Base-by-base conservation (phyloP, 2,888 invertebrate species). In the Sphinx pinastri region DNA sequence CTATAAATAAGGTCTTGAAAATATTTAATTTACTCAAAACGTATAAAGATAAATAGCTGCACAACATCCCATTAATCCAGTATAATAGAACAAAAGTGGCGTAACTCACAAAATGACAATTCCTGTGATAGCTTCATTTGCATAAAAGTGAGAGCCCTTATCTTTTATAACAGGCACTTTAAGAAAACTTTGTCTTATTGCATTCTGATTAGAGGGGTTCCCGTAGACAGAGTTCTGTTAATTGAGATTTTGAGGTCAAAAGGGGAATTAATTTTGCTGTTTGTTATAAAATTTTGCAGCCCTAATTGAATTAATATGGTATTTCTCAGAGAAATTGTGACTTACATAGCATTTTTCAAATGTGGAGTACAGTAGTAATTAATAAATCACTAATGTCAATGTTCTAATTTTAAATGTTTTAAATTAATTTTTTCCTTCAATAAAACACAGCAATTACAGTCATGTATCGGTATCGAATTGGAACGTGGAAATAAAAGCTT, bases 71-170 rank as follows among this genome's bases (percentile, higher is more conserved):
- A 55, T 54, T 63, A 49, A 63, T 63, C 19, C 19, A 8, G 16
- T 19, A 49, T 19, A 16, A 49, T 49, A 47, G 5, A 49, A 12
- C 12, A 12, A 49, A 10, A 63, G 19, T 73, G 77, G 71, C 71
- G 75, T 80, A 89, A 87, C 76, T 86, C 80, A 80, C 75, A 84
- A 85, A 85, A 81, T 81, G 83, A 76, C 82, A 84, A 86, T 84
- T 87, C 83, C 77, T 76, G 75, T 77, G 80, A 81, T 82, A 77
- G 76, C 72, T 52, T 83, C 68, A 92, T 93, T 93, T 91, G 88
- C 92, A 92, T 93, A 90, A 93, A 92, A 90, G 84, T 87, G 79
- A 83, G 78, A 78, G 82, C 90, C 90, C 92, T 93, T 93, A 93
- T 94, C 93, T 91, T 77, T 75, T 73, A 78, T 78, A 80, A 81